phyloP scores from a whole-genome alignment of 30 jellyfish, hydroid and myxozoan species.

The Aurelia sp. region DNA sequence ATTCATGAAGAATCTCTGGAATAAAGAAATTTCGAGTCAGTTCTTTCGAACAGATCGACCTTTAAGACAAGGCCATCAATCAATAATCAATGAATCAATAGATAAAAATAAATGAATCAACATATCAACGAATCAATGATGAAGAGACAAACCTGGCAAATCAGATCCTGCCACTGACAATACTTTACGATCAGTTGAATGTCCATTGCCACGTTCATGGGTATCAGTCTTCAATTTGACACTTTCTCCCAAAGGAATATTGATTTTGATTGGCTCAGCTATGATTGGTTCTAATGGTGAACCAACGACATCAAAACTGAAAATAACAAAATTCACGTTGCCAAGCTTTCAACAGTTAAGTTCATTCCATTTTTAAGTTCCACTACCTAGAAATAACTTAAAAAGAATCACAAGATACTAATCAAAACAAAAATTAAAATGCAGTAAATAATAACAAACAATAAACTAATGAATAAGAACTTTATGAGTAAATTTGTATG shows the following conservation, averaged over 20 bases:
- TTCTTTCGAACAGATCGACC: too few species aligned
- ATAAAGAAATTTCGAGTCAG: too few species aligned
- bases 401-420: too few species aligned
- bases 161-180: constrained; percentile 59
- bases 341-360: not conserved
- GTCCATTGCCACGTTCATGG: not conserved
- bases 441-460: too few species aligned
- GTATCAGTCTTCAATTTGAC: constrained; percentile 8
- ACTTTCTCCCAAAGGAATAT: constrained; percentile 40
- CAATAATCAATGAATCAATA: too few species aligned
- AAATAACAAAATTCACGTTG: not conserved
- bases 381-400: too few species aligned
- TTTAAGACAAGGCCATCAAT: too few species aligned
- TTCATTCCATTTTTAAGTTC: not conserved
- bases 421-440: too few species aligned
- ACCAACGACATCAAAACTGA: constrained; percentile 75
- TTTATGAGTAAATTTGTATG: too few species aligned
- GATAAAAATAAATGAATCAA: too few species aligned
- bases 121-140: not conserved
- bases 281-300: constrained; percentile 75
- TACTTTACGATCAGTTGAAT: constrained; percentile 24
- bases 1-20: too few species aligned
- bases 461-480: too few species aligned
- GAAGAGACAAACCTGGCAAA: constrained; percentile 68
- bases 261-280: constrained; percentile 75